phyloP scores from a whole-genome alignment of 2,888 invertebrate species.

The Exephanes ischioxanthus region DNA sequence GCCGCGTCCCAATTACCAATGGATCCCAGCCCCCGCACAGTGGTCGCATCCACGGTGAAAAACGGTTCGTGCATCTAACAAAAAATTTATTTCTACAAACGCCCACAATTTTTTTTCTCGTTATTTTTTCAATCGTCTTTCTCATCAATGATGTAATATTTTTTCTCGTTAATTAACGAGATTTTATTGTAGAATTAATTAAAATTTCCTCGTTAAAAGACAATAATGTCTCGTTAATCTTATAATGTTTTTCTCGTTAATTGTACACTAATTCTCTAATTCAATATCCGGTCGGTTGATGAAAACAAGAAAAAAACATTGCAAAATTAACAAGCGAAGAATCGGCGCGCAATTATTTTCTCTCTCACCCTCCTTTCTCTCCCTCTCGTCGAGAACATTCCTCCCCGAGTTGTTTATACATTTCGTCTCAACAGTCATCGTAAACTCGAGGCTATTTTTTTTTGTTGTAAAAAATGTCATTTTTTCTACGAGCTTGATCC shows the following conservation, averaged over 20 bases:
- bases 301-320: too few relatives aligned
- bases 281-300: too few relatives aligned
- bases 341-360: too few relatives aligned
- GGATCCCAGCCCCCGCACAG: background rate
- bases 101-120: background rate
- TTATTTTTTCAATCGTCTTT: too few relatives aligned
- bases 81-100: background rate
- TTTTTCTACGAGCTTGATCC: slow-evolving; percentile 29
- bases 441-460: background rate
- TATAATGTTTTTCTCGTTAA: too few relatives aligned
- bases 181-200: too few relatives aligned
- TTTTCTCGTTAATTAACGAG: too few relatives aligned
- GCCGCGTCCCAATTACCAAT: background rate
- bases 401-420: background rate
- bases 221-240: too few relatives aligned
- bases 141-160: too few relatives aligned
- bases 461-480: background rate
- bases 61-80: background rate
- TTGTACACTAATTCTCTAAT: too few relatives aligned
- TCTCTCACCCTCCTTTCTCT: background rate
- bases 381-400: background rate
- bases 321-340: too few relatives aligned
- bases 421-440: slow-evolving; percentile 9
- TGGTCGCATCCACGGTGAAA: background rate
- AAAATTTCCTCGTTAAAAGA: too few relatives aligned